Evolutionary conservation across 2,888 invertebrate species (phyloP), one percentile per base, ranked within the genome.

Genomic region (Lasius fuliginosus): DNA sequence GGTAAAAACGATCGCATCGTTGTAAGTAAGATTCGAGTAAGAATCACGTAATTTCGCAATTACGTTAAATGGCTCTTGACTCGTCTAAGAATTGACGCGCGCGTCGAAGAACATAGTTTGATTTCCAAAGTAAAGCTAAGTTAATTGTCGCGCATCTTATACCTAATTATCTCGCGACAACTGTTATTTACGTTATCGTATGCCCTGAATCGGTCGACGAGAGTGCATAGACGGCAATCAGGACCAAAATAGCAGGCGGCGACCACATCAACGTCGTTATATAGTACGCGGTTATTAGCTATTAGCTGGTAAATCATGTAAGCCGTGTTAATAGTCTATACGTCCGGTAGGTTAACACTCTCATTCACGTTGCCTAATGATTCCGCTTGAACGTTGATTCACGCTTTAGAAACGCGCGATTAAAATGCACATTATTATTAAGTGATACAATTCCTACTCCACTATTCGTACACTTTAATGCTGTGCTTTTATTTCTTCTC

Each of bases 251-350:
- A 56, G 69, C 77, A 69, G 30, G 42, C 40, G 30, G 77, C 15
- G 42, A 77, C 77, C 77, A n/a, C 77, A 77, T 77, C 77, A 46
- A 77, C 30, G 69, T 69, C 69, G 77, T 77, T 69, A 77, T 27
- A 27, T 42, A 77, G 30, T 56, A 56, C n/a, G 77, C 30, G 69
- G 77, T 68, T 77, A 77, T 77, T 65, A 76, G 69, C 69, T 77
- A 77, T 77, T 77, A 77, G 68, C 69, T 56, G 77, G 77, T 56
- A 58, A 77, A 77, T 77, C 30, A 58, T 77, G 56, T 77, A 69
- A 77, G 77, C 77, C 69, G 56, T 40, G 67, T 69, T 77, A 77
- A 77, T 77, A 77, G 56, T 77, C 77, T 56, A 42, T 42, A 42
- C 69, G n/a, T 69, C 69, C 69, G 56, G 77, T 33, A 56, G 56